Percentiles rank a stretch among this genome's conserved stretches.
Conservation (phyloP, 2,113 vertebrate species). For the Origma solitaria region DNA sequence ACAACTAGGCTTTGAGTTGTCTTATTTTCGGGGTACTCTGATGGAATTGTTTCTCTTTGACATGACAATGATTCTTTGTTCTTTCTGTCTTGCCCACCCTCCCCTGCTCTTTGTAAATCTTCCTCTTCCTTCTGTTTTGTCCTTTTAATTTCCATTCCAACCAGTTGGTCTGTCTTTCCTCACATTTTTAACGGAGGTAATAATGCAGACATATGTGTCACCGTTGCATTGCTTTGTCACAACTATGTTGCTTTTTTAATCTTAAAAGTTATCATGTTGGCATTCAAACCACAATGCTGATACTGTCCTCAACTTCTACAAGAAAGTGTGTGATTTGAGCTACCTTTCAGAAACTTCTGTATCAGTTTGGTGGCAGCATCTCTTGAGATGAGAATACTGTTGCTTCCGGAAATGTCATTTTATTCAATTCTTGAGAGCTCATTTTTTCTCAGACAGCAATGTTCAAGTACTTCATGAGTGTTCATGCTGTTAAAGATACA, state of each 20-base stretch:
- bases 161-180: background rate
- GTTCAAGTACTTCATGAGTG: background rate
- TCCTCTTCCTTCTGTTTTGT: background rate
- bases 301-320: background rate
- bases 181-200: background rate
- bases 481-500: background rate
- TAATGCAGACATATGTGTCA: background rate
- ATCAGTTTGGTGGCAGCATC: background rate
- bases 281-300: background rate
- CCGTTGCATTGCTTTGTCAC: background rate
- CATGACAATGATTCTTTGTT: background rate
- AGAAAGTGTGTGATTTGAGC: background rate
- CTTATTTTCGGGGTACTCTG: background rate
- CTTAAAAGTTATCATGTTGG: background rate
- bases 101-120: background rate
- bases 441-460: background rate
- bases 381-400: background rate
- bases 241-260: background rate
- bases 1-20: background rate
- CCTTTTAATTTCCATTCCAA: no score
- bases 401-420: background rate
- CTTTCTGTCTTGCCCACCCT: background rate
- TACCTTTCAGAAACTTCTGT: background rate
- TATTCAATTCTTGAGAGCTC: background rate
- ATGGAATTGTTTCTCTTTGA: background rate